These are phyloP conservation scores for Parotia lawesii DNA, from an alignment of 2,113 vertebrate genomes.

Conservation along the genomic window DNA sequence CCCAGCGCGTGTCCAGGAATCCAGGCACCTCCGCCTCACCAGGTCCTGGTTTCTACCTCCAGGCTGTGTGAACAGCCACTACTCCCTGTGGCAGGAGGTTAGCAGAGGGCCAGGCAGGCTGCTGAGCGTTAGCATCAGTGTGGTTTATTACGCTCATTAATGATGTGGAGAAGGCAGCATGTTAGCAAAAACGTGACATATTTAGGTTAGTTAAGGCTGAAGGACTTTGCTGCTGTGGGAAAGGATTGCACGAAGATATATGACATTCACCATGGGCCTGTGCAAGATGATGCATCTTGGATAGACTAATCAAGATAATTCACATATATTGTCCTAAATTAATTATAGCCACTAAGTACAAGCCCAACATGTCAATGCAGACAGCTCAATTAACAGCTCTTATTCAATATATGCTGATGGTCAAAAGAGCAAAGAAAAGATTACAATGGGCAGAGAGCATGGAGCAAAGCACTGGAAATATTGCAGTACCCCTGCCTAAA, in stretches of 20 bases:
- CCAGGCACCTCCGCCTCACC: neutral
- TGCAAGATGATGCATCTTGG: conserved; percentile 27
- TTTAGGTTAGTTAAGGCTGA: conserved; percentile 57
- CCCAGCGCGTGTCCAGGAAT: rapidly evolving
- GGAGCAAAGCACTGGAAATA: neutral
- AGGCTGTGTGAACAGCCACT: neutral
- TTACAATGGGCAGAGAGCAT: neutral
- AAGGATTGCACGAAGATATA: neutral
- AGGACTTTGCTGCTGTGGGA: neutral
- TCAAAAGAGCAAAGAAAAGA: conserved; percentile 39
- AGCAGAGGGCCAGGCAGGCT: neutral
- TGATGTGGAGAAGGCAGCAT: conserved; percentile 22
- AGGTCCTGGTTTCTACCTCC: neutral
- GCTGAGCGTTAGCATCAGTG: neutral
- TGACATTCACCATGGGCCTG: conserved; percentile 8
- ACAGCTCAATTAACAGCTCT: conserved; percentile 55
- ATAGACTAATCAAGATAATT: conserved; percentile 54
- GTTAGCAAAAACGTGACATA: conserved; percentile 49
- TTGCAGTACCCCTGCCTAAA: neutral
- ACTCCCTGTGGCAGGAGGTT: neutral
- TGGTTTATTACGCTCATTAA: conserved; percentile 39
- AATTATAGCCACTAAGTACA: conserved; percentile 59
- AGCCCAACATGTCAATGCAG: conserved; percentile 35
- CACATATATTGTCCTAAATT: conserved; percentile 60
- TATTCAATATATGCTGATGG: conserved; percentile 29